These are phyloP conservation scores for Panurus biarmicus DNA, from an alignment of 2,113 vertebrate species.

Conservation along the genomic window DNA sequence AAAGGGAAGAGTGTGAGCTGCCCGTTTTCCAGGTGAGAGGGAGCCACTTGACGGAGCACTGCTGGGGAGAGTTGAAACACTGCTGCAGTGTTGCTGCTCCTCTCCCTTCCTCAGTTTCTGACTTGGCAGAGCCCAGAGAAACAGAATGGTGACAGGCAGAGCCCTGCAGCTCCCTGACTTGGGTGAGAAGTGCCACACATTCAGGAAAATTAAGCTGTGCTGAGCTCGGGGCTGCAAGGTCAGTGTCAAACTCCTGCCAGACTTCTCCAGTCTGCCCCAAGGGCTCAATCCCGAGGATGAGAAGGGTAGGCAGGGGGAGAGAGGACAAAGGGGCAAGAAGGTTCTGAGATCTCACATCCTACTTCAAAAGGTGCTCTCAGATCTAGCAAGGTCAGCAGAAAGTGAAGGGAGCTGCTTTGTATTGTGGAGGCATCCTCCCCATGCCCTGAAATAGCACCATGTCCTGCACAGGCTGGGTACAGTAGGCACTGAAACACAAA, in stretches of 20 bases:
- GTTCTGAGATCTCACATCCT: neutral
- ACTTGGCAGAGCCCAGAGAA: neutral
- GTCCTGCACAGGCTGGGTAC: neutral
- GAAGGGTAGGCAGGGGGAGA: neutral
- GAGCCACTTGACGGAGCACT: rapidly evolving
- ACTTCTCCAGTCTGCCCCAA: neutral
- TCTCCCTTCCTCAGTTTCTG: neutral
- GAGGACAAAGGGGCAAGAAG: neutral
- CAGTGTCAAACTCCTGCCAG: neutral
- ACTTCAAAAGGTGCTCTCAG: neutral
- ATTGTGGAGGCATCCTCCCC: neutral
- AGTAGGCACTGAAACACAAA: neutral
- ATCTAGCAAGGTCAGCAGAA: neutral
- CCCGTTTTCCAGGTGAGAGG: neutral
- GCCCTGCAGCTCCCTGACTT: neutral
- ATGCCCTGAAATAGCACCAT: neutral
- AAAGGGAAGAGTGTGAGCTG: neutral
- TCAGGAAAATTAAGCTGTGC: neutral
- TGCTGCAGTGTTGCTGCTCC: neutral
- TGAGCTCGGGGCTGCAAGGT: rapidly evolving
- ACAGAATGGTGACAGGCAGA: rapidly evolving
- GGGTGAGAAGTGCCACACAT: neutral
- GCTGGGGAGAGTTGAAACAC: neutral
- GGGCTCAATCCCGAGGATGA: neutral
- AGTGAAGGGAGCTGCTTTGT: neutral